A percentile compares a stretch with the other conserved stretches of the same genome.
Conservation (phyloP, 92 coral and sea anemone genomes). For the Palythoa heliodiscus region DNA sequence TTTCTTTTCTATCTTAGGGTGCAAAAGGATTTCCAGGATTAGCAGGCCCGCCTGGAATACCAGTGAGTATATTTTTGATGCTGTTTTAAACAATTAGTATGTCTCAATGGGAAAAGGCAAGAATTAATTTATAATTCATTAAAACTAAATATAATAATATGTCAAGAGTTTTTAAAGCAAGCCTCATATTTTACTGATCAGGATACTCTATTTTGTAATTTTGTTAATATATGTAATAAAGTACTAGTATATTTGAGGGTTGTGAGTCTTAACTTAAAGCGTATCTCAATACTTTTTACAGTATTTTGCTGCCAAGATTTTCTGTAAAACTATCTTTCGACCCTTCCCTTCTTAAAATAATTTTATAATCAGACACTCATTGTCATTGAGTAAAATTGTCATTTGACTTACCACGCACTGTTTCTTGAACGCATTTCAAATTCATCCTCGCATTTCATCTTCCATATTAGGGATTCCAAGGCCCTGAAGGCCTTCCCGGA, state of each 20-base stretch:
- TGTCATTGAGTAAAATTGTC: not conserved
- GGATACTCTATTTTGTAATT: no score
- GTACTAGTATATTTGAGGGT: no score
- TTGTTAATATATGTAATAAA: no score
- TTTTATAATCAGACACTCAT: no score
- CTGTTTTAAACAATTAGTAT: not conserved
- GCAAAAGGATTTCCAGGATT: conserved; percentile 69
- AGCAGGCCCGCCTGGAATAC: conserved; percentile 67
- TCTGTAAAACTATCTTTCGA: no score
- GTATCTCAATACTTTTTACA: no score
- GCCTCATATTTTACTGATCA: no score
- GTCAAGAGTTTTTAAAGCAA: no score
- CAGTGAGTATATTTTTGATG: conserved; percentile 51
- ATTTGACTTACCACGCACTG: not conserved
- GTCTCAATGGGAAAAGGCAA: not conserved
- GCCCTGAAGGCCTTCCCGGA: conserved; percentile 87
- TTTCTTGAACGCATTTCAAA: not conserved
- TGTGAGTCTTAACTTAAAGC: no score
- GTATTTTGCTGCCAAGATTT: no score
- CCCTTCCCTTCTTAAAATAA: no score
- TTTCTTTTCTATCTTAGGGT: conserved; percentile 46
- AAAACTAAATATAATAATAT: no score
- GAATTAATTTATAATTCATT: not conserved
- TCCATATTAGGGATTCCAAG: conserved; percentile 79
- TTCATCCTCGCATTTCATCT: not conserved